phyloP scores from a whole-genome alignment of 2,888 invertebrate genomes.

The Steinernema carpocapsae region DNA sequence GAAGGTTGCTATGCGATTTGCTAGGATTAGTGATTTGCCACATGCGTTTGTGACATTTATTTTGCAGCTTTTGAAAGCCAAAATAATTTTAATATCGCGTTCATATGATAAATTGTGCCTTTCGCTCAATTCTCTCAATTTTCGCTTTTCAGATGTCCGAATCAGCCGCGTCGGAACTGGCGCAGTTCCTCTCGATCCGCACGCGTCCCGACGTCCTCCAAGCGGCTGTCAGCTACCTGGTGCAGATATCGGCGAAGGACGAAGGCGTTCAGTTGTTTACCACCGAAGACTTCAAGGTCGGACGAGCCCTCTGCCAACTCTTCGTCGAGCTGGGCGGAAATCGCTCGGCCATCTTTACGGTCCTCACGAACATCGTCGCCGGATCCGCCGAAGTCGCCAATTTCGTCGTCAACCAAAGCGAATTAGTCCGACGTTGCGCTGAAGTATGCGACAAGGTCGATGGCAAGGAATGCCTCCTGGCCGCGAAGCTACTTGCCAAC shows the following conservation, averaged over 20 bases:
- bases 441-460: conserved; percentile 18
- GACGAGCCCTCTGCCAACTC: conserved; percentile 5
- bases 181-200: conserved; percentile 1
- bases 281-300: conserved; percentile 9
- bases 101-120: no score
- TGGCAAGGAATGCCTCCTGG: conserved; percentile 2
- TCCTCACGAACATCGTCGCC: conserved; percentile 9
- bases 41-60: no score
- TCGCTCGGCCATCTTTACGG: background rate
- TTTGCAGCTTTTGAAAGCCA: no score
- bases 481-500: conserved; percentile 1
- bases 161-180: conserved; percentile 11
- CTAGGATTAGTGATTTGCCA: no score
- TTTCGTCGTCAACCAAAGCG: conserved; percentile 17
- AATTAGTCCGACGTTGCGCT: conserved; percentile 8
- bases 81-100: no score
- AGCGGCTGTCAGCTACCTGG: conserved; percentile 2
- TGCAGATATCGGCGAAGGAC: background rate
- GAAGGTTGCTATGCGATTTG: no score
- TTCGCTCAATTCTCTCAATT: no score
- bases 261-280: conserved; percentile 2
- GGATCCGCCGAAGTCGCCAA: conserved; percentile 2
- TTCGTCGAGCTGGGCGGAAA: conserved; percentile 16
- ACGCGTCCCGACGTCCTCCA: conserved; percentile 10
- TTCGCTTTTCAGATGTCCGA: no score